phyloP scores from a whole-genome alignment of 2,797 vertebrate species.

The Eidolon dupreanum region DNA sequence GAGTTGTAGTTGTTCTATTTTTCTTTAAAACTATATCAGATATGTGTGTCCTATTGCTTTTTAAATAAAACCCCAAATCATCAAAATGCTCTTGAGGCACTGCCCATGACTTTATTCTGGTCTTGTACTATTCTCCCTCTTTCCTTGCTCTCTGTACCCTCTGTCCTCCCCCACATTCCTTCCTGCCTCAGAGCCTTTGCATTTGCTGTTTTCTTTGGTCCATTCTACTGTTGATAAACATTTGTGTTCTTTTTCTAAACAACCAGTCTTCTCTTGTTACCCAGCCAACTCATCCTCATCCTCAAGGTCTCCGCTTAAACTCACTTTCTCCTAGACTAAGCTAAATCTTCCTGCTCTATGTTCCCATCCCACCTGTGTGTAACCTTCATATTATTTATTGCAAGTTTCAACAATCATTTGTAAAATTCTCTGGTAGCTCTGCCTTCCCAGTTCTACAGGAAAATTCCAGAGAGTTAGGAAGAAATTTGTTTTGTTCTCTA shows the following conservation, averaged over 20 bases:
- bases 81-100: neutral
- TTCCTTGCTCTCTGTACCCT: neutral
- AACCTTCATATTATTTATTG: neutral
- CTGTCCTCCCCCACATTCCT: neutral
- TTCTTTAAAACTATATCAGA: neutral
- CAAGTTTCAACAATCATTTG: neutral
- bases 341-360: neutral
- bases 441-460: neutral
- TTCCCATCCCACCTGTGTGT: neutral
- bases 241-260: neutral
- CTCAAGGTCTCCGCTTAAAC: neutral
- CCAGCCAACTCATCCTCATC: neutral
- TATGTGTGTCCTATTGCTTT: neutral
- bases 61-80: neutral
- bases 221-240: neutral
- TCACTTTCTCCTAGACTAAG: neutral
- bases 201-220: neutral
- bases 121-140: neutral
- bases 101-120: neutral
- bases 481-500: neutral
- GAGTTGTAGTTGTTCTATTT: neutral
- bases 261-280: neutral
- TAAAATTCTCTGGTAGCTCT: neutral
- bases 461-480: neutral
- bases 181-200: neutral